phyloP scores from a whole-genome alignment of 2,888 invertebrate species.

The Dicycla oo region DNA sequence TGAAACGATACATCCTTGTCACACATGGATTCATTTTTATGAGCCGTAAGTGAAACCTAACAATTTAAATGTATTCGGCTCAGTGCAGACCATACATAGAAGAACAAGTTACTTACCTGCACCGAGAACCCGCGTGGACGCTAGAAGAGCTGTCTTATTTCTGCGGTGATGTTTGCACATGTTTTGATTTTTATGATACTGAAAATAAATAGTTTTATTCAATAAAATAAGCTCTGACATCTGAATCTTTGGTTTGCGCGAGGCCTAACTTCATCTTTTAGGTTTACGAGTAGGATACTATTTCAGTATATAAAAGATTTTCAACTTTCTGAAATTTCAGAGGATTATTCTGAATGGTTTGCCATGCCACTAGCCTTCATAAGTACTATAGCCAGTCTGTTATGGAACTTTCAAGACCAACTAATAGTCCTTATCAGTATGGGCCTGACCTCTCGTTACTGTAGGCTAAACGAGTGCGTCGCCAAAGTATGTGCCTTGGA shows the following conservation, averaged over 20 bases:
- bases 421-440: conserved; percentile 92
- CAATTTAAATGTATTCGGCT: background rate
- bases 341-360: conserved; percentile 75
- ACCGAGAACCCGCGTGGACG: background rate
- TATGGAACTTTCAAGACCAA: conserved; percentile 93
- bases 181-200: background rate
- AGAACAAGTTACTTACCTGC: background rate
- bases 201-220: background rate
- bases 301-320: background rate
- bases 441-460: conserved; percentile 92
- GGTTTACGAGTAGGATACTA: background rate
- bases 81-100: background rate
- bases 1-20: conserved; percentile 74
- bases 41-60: conserved; percentile 74
- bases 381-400: conserved; percentile 89
- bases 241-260: background rate
- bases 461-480: conserved; percentile 89
- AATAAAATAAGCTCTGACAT: background rate
- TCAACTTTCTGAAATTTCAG: conserved; percentile 64
- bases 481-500: conserved; percentile 68
- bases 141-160: background rate
- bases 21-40: conserved; percentile 84
- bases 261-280: background rate
- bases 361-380: conserved; percentile 84
- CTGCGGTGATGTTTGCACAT: background rate